These are phyloP conservation scores for Opisthocomus hoazin DNA, from an alignment of 2,113 vertebrate species.

Conservation along the genomic window DNA sequence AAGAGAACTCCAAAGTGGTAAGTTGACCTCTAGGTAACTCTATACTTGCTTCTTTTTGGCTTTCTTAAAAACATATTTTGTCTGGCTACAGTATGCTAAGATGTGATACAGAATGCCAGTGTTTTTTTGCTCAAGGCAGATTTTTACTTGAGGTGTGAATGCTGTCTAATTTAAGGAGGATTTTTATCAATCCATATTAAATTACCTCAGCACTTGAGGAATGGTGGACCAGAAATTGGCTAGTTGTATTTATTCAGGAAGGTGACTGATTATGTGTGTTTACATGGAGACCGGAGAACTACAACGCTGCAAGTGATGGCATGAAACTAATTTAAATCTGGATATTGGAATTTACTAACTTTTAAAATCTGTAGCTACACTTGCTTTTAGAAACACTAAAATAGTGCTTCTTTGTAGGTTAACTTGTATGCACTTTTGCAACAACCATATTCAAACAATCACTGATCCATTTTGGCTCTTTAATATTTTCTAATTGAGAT, in stretches of 20 bases:
- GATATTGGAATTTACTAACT: neutral
- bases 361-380: neutral
- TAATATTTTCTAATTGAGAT: neutral
- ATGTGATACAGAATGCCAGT: neutral
- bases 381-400: neutral
- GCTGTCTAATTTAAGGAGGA: neutral
- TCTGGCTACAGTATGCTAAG: neutral
- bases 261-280: neutral
- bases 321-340: neutral
- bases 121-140: neutral
- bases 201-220: neutral
- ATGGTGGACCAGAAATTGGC: neutral
- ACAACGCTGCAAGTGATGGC: neutral
- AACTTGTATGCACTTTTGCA: no score
- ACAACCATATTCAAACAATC: no score
- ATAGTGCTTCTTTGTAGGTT: neutral
- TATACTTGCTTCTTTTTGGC: neutral
- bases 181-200: neutral
- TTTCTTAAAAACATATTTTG: neutral
- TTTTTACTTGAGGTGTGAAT: neutral
- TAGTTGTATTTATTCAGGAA: neutral
- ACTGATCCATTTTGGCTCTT: neutral
- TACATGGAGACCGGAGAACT: neutral
- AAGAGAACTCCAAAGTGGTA: slow-evolving; percentile 91
- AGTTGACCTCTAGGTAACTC: neutral